phyloP scores from a whole-genome alignment of 2,888 invertebrate species.

The Sicus ferrugineus region DNA sequence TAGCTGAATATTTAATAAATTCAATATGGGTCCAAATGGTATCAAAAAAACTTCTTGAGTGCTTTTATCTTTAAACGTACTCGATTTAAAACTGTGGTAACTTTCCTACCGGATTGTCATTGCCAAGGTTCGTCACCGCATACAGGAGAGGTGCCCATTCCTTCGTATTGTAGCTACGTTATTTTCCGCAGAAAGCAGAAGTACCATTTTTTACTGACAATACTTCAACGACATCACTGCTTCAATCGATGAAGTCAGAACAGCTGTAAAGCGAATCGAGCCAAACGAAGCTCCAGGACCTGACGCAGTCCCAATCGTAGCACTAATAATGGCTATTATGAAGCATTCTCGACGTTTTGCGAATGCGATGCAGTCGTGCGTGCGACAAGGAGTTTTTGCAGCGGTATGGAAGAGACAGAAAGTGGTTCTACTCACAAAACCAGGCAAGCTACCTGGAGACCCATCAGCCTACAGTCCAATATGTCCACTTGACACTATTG shows the following conservation, averaged over 20 bases:
- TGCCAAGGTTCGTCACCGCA: neutral
- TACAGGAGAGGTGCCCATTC: neutral
- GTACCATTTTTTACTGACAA: neutral
- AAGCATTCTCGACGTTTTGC: neutral
- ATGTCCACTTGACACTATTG: neutral
- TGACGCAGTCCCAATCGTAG: neutral
- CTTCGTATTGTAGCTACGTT: neutral
- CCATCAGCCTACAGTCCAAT: neutral
- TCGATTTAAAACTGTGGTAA: neutral
- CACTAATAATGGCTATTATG: neutral
- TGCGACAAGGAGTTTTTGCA: neutral
- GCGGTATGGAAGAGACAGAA: neutral
- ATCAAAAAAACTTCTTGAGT: too few relatives aligned
- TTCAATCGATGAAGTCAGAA: neutral
- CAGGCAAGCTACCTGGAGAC: neutral
- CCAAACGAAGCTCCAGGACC: neutral
- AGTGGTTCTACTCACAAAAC: neutral
- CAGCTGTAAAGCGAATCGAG: neutral
- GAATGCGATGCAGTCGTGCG: neutral
- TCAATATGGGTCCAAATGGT: too few relatives aligned
- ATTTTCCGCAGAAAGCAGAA: neutral
- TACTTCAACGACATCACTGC: neutral
- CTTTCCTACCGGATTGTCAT: constrained; percentile 2
- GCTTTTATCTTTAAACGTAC: too few relatives aligned
- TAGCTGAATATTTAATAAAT: too few relatives aligned